A percentile compares a stretch with the other conserved stretches of the same genome.
phyloP scores from a whole-genome alignment of 2,888 invertebrate species.

The Machimus rusticus region DNA sequence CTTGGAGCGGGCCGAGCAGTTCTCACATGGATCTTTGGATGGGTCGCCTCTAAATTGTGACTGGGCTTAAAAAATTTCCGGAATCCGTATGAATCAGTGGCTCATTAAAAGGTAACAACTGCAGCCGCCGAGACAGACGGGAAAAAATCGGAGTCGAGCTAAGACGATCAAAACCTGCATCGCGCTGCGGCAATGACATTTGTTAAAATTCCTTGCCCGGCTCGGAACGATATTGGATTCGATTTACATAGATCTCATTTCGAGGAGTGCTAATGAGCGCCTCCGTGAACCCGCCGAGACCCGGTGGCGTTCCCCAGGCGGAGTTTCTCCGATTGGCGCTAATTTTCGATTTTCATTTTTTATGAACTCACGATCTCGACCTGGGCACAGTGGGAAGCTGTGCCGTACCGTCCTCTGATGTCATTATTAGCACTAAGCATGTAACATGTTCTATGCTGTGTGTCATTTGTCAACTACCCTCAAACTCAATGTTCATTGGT shows the following conservation, averaged over 20 bases:
- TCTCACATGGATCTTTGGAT: slow-evolving; percentile 26
- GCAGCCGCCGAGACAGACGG: not conserved
- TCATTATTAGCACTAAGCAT: not conserved
- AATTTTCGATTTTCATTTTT: not conserved
- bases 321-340: not conserved
- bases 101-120: slow-evolving; percentile 40
- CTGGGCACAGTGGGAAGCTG: not conserved
- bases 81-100: slow-evolving; percentile 38
- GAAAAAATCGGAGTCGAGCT: not conserved
- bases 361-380: not conserved
- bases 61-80: slow-evolving; percentile 38
- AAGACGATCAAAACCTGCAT: slow-evolving; percentile 4
- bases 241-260: slow-evolving; percentile 32
- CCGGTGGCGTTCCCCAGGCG: not conserved
- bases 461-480: too few species aligned
- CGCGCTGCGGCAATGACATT: slow-evolving; percentile 25
- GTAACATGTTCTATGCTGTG: too few species aligned
- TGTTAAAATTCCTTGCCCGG: slow-evolving; percentile 24
- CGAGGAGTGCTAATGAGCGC: slow-evolving; percentile 28
- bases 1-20: not conserved
- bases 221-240: slow-evolving; percentile 23
- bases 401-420: not conserved
- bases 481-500: too few species aligned
- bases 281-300: not conserved
- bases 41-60: slow-evolving; percentile 31